Percentiles rank a stretch among this genome's conserved stretches.
These are phyloP conservation scores for Agrotis segetum DNA, from an alignment of 2,888 invertebrate genomes.

Conservation along the genomic window DNA sequence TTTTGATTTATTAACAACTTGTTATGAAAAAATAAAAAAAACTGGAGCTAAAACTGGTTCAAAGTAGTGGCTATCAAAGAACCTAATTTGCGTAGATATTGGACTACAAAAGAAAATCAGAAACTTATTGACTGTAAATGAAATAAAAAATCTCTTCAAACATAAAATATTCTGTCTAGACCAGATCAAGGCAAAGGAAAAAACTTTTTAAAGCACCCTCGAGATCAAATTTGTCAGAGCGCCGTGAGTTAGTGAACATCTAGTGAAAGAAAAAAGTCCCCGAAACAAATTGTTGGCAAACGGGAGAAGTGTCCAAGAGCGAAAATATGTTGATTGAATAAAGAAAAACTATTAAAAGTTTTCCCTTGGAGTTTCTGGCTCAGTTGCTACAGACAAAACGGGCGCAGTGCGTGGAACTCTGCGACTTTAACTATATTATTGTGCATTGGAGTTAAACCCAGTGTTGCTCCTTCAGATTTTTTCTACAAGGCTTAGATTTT, in stretches of 20 bases:
- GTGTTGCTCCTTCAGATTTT: conserved; percentile 14
- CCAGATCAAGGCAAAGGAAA: conserved; percentile 74
- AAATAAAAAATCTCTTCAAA: conserved; percentile 42
- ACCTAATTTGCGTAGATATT: conserved; percentile 1
- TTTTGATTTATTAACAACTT: conserved; percentile 40
- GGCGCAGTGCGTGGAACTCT: conserved; percentile 76
- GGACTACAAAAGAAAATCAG: conserved; percentile 28
- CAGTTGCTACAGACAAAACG: conserved; percentile 80
- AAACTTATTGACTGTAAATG: conserved; percentile 27
- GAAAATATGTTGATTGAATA: conserved; percentile 91
- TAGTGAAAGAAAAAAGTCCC: conserved; percentile 82
- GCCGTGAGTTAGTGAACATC: conserved; percentile 78
- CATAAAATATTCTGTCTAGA: conserved; percentile 81
- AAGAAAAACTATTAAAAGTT: conserved; percentile 91
- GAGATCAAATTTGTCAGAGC: conserved; percentile 85
- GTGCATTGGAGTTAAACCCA: conserved; percentile 48
- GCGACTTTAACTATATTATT: conserved; percentile 63
- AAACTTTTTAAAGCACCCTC: conserved; percentile 81
- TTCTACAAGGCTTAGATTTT: conserved; percentile 5
- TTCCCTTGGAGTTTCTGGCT: conserved; percentile 81
- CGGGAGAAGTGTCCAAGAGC: conserved; percentile 88
- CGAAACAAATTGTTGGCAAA: conserved; percentile 89
- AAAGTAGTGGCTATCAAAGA: neutral
- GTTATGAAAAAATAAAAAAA: conserved; percentile 6
- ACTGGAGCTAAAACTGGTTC: neutral